Conservation (phyloP, 2,888 invertebrate species). For the Pseudanteris insignis region DNA sequence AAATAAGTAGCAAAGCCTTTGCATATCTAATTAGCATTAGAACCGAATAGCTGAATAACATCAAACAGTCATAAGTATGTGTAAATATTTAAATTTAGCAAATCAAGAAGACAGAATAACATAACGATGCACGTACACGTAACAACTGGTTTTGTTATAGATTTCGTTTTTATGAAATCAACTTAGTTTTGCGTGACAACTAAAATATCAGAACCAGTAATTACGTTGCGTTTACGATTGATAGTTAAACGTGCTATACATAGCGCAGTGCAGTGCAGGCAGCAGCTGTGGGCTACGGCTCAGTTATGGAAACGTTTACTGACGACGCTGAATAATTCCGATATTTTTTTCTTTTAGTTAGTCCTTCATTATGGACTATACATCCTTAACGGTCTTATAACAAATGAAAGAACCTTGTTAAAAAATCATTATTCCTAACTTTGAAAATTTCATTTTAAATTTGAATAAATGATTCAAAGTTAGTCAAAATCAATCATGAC, state of each 20-base stretch:
- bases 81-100: constrained; percentile 58
- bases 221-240: constrained; percentile 58
- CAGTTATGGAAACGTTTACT: constrained; percentile 59
- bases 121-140: constrained; percentile 55
- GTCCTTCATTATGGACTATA: too few species aligned
- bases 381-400: too few species aligned
- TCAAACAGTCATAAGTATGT: constrained; percentile 57
- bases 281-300: constrained; percentile 66
- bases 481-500: too few species aligned
- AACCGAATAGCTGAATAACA: constrained; percentile 59
- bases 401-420: too few species aligned
- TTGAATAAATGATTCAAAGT: too few species aligned
- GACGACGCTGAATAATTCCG: too few species aligned
- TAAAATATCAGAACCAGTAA: constrained; percentile 50
- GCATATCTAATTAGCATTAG: too few species aligned
- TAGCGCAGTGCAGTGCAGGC: constrained; percentile 66
- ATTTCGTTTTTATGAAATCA: too few species aligned
- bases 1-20: too few species aligned
- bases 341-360: too few species aligned
- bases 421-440: neutral
- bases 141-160: constrained; percentile 50
- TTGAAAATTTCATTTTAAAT: too few species aligned
- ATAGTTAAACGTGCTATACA: constrained; percentile 60
- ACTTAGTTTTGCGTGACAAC: too few species aligned
- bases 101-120: constrained; percentile 55